phyloP scores from a whole-genome alignment of 2,113 vertebrate genomes.

The Arizona elegans region DNA sequence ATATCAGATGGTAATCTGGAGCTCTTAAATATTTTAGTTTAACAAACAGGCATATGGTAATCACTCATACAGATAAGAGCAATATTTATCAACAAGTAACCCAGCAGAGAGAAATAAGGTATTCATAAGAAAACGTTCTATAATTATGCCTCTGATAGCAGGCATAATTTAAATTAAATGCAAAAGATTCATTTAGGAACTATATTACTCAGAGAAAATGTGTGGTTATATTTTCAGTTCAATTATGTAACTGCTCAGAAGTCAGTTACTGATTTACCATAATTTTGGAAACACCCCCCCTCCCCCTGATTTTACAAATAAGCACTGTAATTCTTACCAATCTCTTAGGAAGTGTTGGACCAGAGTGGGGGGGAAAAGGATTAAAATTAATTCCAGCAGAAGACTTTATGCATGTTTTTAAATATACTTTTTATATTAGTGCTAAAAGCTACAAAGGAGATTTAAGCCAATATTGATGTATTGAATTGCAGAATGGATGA shows the following conservation, averaged over 20 bases:
- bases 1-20: conserved; percentile 19
- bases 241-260: background rate
- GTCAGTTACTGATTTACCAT: conserved; percentile 9
- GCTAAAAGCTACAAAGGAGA: background rate
- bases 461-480: background rate
- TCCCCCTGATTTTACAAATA: conserved; percentile 26
- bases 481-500: background rate
- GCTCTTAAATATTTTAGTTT: background rate
- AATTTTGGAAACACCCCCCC: background rate
- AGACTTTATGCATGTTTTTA: conserved; percentile 41
- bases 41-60: background rate
- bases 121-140: background rate
- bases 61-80: background rate
- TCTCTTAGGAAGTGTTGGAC: background rate
- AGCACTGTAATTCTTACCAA: background rate
- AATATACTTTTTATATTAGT: background rate
- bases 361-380: conserved; percentile 11
- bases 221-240: background rate
- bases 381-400: conserved; percentile 9
- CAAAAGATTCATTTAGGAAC: conserved; percentile 31
- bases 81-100: background rate
- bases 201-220: background rate
- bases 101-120: conserved; percentile 5
- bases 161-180: conserved; percentile 24
- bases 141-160: conserved; percentile 10